phyloP scores from a whole-genome alignment of 2,888 invertebrate species.

The Malthinus flaveolus region DNA sequence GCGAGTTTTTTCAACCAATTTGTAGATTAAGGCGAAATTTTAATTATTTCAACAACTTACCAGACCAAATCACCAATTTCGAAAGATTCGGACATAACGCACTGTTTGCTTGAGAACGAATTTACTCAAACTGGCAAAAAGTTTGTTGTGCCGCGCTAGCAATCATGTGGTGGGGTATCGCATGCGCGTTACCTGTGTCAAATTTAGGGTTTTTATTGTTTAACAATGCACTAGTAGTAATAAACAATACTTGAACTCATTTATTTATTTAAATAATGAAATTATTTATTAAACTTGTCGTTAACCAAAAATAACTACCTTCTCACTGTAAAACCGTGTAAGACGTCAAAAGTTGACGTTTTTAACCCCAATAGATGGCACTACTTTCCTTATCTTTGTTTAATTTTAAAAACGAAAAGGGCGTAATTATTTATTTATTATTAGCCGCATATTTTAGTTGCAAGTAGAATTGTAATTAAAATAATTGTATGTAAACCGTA shows the following conservation, averaged over 20 bases:
- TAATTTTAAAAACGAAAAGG: too few species aligned
- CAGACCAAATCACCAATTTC: constrained; percentile 72
- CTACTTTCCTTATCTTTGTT: too few species aligned
- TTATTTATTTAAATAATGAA: background rate
- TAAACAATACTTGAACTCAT: background rate
- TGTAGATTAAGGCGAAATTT: background rate
- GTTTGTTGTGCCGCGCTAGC: constrained; percentile 28
- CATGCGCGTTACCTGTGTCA: constrained; percentile 7
- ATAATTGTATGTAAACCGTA: too few species aligned
- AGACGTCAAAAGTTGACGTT: too few species aligned
- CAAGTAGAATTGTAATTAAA: too few species aligned
- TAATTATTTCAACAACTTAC: constrained; percentile 55
- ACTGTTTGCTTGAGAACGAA: background rate
- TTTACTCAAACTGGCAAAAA: constrained; percentile 22
- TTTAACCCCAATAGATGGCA: too few species aligned
- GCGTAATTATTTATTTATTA: too few species aligned
- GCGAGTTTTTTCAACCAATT: constrained; percentile 3
- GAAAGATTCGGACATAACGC: constrained; percentile 60
- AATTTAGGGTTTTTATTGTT: constrained; percentile 6
- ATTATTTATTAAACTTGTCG: background rate
- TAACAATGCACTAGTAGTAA: background rate
- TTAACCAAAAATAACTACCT: background rate
- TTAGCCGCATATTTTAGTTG: too few species aligned
- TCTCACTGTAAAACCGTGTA: too few species aligned
- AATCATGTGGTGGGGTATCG: constrained; percentile 8